Base-by-base conservation (phyloP, 2,797 vertebrate genomes). In the Hyperoplus immaculatus region DNA sequence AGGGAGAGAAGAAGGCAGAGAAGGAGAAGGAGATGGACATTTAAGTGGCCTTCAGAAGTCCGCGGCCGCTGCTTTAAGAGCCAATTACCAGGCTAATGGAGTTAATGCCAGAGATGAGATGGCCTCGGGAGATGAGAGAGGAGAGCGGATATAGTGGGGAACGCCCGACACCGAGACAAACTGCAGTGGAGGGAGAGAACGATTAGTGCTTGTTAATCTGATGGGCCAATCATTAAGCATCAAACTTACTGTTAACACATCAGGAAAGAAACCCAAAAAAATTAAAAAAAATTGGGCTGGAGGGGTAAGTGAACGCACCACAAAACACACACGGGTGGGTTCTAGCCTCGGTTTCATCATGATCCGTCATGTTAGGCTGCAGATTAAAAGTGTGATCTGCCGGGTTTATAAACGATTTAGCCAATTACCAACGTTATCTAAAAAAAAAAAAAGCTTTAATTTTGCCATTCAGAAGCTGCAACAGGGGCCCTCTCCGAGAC, bases 11-110 rank as follows among this genome's bases (percentile, higher is more conserved):
- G 74, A 85, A 79, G 79, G 78, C 72, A 80, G 84, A 65, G 77
- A 83, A 80, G 65, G 86, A 87, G 89, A 90, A 69, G 92, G 93
- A 92, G 91, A 92, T 3, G 29, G 29, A 29, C 29, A 29, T 29
- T 86, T 90, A 88, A 93, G 89, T 91, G 91, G 89, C 87, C 91
- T 87, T 86, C 80, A 54, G 73, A 29, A 92, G 88, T 90, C 91
- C 69, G 83, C 82, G 88, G 79, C 86, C 67, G 65, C 82, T 86
- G 80, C 87, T 89, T 87, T 88, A 87, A 94, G 89, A 93, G 92
- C 92, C 93, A 95, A 94, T 94, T 94, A 95, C 94, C 79, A 90
- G 83, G 89, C 91, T 93, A 95, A 95, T 95, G 87, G 93, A 93
- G 93, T 94, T 95, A 94, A 94, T 92, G 89, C 93, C 85, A 86